Conservation (phyloP, 2,113 vertebrate species). For the Triplophysa tibetana region DNA sequence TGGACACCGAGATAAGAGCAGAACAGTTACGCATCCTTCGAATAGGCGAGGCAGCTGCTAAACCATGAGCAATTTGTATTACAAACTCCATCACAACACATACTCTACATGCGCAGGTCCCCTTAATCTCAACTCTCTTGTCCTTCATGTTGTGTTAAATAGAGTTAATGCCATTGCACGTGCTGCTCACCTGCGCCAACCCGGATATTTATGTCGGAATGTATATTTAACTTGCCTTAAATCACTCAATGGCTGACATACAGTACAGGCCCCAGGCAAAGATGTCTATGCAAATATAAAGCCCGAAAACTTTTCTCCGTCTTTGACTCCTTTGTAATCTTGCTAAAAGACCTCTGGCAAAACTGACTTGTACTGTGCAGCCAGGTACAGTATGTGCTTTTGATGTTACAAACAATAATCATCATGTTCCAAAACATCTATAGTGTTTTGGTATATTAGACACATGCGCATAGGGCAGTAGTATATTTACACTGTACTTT, state of each 20-base stretch:
- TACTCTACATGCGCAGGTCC: neutral
- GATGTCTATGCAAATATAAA: neutral
- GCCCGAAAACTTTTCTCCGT: neutral
- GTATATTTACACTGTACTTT: too few species aligned
- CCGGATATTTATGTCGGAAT: neutral
- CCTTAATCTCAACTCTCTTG: neutral
- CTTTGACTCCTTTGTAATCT: neutral
- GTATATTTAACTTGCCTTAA: neutral
- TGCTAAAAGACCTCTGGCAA: too few species aligned
- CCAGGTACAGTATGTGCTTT: too few species aligned
- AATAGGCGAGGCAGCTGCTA: neutral
- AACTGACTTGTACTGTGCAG: too few species aligned
- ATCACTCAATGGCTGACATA: neutral
- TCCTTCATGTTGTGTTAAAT: neutral
- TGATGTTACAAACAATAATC: too few species aligned
- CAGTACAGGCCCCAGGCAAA: neutral
- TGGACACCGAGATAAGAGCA: neutral
- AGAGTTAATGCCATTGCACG: neutral
- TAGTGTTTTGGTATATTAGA: too few species aligned
- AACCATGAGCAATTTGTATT: neutral
- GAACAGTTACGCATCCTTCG: neutral
- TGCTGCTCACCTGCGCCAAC: neutral
- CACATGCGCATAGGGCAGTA: too few species aligned
- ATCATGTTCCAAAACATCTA: too few species aligned
- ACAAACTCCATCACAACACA: neutral